These are phyloP conservation scores for Pseudomyrmex dendroicus DNA, from an alignment of 1,140 invertebrate species.

Conservation along the genomic window DNA sequence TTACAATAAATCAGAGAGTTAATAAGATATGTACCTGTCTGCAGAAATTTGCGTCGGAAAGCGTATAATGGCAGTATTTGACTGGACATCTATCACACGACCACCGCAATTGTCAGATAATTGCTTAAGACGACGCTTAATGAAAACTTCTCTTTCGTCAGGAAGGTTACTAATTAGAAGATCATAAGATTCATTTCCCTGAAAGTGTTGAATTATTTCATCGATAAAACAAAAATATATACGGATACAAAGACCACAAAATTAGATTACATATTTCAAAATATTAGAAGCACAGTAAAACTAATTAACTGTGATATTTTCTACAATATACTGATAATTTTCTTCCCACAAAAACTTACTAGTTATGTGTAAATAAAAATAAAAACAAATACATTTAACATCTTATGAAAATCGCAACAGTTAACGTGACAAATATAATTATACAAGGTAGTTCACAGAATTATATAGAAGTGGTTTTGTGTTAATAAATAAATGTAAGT, in stretches of 20 bases:
- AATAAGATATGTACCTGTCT: slow-evolving; percentile 87
- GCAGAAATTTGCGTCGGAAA: slow-evolving; percentile 90
- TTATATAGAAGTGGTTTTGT: background rate
- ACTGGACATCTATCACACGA: slow-evolving; percentile 88
- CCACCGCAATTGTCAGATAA: slow-evolving; percentile 94
- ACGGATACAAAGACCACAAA: background rate
- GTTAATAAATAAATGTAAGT: slow-evolving; percentile 8
- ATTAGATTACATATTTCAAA: background rate
- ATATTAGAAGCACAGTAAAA: background rate
- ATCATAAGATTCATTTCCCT: slow-evolving; percentile 81
- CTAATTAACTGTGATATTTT: background rate
- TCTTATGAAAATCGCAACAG: background rate
- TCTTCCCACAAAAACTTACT: background rate
- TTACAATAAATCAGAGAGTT: background rate
- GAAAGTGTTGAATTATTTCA: slow-evolving; percentile 68
- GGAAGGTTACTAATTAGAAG: slow-evolving; percentile 86
- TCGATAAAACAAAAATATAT: slow-evolving; percentile 11
- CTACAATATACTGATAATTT: background rate
- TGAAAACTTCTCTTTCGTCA: slow-evolving; percentile 82
- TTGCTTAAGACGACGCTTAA: slow-evolving; percentile 88
- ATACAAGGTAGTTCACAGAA: background rate
- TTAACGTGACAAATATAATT: background rate
- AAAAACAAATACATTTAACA: no score
- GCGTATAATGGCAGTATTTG: slow-evolving; percentile 88
- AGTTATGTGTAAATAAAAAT: background rate